phyloP scores from a whole-genome alignment of 1,140 invertebrate species.

The Daktulosphaira vitifoliae region DNA sequence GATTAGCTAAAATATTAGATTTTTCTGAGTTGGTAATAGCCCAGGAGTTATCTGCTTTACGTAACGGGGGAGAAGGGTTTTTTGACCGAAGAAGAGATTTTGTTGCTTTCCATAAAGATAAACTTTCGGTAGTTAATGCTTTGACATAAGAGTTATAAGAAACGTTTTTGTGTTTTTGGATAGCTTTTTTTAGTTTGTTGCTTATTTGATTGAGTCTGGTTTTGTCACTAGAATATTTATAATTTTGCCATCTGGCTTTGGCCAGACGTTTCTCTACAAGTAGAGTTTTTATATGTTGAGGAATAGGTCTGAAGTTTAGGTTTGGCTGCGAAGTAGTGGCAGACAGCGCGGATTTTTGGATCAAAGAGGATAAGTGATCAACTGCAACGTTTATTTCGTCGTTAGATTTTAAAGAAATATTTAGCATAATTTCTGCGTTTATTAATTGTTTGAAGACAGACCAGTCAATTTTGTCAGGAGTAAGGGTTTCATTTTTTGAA shows the following conservation, averaged over 20 bases:
- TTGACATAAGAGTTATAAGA: conserved; percentile 1
- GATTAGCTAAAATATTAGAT: neutral
- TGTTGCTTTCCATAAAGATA: conserved; percentile 5
- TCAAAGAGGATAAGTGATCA: neutral
- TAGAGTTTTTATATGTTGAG: neutral
- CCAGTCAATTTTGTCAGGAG: neutral
- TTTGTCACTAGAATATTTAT: neutral
- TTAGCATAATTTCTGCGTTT: neutral
- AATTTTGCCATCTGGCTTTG: neutral
- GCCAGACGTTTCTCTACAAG: neutral
- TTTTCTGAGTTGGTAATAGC: neutral
- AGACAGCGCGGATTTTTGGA: conserved; percentile 2
- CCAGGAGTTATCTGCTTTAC: neutral
- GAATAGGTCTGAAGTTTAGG: neutral
- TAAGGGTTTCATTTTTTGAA: conserved; percentile 1
- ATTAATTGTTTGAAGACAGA: conserved; percentile 7
- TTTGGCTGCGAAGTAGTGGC: neutral
- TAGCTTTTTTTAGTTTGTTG: conserved; percentile 5
- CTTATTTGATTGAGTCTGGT: neutral
- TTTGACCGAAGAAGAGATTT: conserved; percentile 4
- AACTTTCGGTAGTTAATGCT: conserved; percentile 6
- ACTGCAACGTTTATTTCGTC: conserved; percentile 6
- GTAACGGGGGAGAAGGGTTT: neutral
- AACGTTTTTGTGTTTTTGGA: neutral
- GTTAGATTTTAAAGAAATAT: conserved; percentile 11